Percentiles rank a stretch among this genome's conserved stretches.
Conservation (phyloP, 1,140 invertebrate species). For the Oedothorax gibbosus region DNA sequence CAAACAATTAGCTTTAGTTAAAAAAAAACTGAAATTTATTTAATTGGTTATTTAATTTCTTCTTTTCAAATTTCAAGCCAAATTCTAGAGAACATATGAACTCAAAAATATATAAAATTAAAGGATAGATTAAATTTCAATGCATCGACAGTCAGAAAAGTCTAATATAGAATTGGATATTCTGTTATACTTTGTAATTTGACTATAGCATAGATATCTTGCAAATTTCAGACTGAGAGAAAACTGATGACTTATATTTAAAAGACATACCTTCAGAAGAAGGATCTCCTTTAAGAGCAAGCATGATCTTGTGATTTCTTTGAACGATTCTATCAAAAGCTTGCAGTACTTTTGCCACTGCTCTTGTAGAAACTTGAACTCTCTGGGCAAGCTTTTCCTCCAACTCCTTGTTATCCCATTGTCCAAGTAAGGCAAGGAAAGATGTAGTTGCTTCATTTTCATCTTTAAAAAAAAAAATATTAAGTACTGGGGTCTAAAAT, state of each 20-base stretch:
- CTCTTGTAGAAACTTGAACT: conserved; percentile 80
- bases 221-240: no score
- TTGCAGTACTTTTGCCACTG: conserved; percentile 95
- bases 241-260: no score
- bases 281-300: conserved; percentile 85
- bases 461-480: conserved; percentile 73
- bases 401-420: conserved; percentile 97
- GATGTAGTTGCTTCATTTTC: conserved; percentile 97
- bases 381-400: conserved; percentile 95
- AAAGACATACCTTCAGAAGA: conserved; percentile 61
- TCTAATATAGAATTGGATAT: no score
- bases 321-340: conserved; percentile 95
- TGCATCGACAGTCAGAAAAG: no score
- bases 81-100: no score
- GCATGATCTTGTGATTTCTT: conserved; percentile 90
- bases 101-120: no score
- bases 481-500: no score
- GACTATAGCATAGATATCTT: neutral
- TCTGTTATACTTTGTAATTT: neutral
- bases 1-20: no score
- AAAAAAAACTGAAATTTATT: no score
- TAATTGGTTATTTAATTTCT: no score
- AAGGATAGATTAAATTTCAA: no score
- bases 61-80: no score
- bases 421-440: conserved; percentile 95